Evolutionary conservation across 1,140 invertebrate species (phyloP).

Genomic region (Tetraneura akinire): DNA sequence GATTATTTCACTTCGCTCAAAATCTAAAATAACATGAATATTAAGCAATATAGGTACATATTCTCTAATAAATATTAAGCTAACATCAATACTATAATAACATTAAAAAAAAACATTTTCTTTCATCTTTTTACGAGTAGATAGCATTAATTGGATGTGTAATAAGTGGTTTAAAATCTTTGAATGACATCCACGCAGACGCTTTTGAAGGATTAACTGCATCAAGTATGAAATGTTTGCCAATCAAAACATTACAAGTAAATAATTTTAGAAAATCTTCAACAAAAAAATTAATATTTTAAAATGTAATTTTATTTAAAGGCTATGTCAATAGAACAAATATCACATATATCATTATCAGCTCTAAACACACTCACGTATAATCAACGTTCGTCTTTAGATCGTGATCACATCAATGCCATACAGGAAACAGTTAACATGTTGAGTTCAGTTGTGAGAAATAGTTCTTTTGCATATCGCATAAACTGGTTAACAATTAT

Average conservation of each 20-base stretch:
- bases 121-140: conserved; percentile 26
- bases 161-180: conserved; percentile 52
- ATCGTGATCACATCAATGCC: neutral
- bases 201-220: conserved; percentile 54
- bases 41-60: no score
- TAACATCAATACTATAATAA: no score
- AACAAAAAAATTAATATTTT: neutral
- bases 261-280: neutral
- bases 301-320: neutral
- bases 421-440: neutral
- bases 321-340: conserved; percentile 27
- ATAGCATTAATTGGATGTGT: conserved; percentile 55
- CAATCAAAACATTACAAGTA: conserved; percentile 53
- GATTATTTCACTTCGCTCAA: no score
- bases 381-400: conserved; percentile 19
- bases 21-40: no score
- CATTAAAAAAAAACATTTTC: no score
- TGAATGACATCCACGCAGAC: conserved; percentile 52
- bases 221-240: conserved; percentile 53
- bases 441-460: neutral
- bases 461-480: neutral
- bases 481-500: neutral
- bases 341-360: conserved; percentile 35
- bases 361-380: neutral
- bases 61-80: no score